Conservation (phyloP, 2,888 invertebrate species). For the Agrotis exclamationis region DNA sequence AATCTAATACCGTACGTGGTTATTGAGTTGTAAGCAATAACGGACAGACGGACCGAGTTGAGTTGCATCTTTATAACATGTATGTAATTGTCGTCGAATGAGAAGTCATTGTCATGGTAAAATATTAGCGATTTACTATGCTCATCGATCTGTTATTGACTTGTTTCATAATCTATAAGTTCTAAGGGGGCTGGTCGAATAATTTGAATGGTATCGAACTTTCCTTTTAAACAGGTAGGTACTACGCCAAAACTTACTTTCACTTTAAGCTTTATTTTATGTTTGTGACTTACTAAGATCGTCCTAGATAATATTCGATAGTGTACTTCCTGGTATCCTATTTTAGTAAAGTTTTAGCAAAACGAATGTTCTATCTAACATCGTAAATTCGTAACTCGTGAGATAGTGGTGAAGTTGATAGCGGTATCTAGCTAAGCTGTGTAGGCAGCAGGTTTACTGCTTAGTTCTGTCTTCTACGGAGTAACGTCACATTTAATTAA, state of each 20-base stretch:
- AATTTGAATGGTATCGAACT: slow-evolving; percentile 46
- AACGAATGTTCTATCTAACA: slow-evolving; percentile 42
- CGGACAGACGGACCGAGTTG: slow-evolving; percentile 28
- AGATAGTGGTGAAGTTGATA: slow-evolving; percentile 61
- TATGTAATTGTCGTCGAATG: slow-evolving; percentile 17
- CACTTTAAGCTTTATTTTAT: slow-evolving; percentile 61
- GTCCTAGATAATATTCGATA: slow-evolving; percentile 51
- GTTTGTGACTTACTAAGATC: slow-evolving; percentile 44
- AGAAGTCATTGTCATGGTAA: slow-evolving; percentile 27
- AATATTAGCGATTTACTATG: slow-evolving; percentile 24
- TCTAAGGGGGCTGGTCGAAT: slow-evolving; percentile 18
- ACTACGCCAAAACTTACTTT: slow-evolving; percentile 63
- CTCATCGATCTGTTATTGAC: slow-evolving; percentile 12
- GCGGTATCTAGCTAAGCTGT: slow-evolving; percentile 62
- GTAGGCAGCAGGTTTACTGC: slow-evolving; percentile 61
- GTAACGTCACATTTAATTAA: slow-evolving; percentile 55
- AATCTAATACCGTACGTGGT: slow-evolving; percentile 45
- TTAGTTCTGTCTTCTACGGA: slow-evolving; percentile 53
- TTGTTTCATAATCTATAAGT: slow-evolving; percentile 7
- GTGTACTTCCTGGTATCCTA: slow-evolving; percentile 43
- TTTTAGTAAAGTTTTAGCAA: slow-evolving; percentile 39
- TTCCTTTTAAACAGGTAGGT: slow-evolving; percentile 56
- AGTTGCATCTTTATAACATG: slow-evolving; percentile 12
- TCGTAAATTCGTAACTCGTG: slow-evolving; percentile 46
- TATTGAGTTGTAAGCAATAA: slow-evolving; percentile 37